Base-by-base conservation (phyloP, 2,888 invertebrate species). In the Hybos culiciformis region DNA sequence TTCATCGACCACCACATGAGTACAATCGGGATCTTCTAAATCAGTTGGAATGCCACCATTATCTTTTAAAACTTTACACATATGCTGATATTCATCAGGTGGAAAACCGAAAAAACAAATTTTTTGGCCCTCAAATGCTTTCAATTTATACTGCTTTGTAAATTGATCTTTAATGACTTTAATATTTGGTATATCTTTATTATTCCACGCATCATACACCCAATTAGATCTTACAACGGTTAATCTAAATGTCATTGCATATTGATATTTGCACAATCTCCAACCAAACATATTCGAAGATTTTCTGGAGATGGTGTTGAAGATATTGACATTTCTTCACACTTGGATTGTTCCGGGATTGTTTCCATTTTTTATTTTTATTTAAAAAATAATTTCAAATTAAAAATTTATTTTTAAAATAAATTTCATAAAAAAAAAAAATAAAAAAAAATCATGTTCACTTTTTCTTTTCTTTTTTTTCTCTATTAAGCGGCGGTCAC, bases 1-100 rank as follows among this genome's bases (percentile, higher is more conserved):
- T 60, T 87, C 86, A 64, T 90, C 88, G 44, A 90, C 84, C 48
- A 96, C 92, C 66, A 94, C 80, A 70, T 96, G 94, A 34, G 91
- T 87, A 63, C 88, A 90, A 59, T 78, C 76, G 17, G 82, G 75
- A 72, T 91, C 88, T 54, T 85, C 85, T 51, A 80, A 70, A 34
- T 77, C 76, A 47, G 83, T 78, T 47, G 79, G 74, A 48, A 80
- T 79, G 44, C 90, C 91, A 56, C 87, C 88, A 69, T 93, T 92
- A 59, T 80, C 78, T 54, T 80, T 72, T 46, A 93, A 74, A 53
- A 92, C 79, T 60, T 92, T 90, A 47, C 81, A 80, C 92, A 94
- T 93, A 62, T 93, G 91, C 58, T 78, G 78, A 59, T 83, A 80
- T 66, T 94, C 94, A 55, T 91, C 90, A 46, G 80, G 79, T 3